These are phyloP conservation scores for Catalaphyllia jardinei DNA, from an alignment of 64 coral and sea anemone species.

Conservation along the genomic window DNA sequence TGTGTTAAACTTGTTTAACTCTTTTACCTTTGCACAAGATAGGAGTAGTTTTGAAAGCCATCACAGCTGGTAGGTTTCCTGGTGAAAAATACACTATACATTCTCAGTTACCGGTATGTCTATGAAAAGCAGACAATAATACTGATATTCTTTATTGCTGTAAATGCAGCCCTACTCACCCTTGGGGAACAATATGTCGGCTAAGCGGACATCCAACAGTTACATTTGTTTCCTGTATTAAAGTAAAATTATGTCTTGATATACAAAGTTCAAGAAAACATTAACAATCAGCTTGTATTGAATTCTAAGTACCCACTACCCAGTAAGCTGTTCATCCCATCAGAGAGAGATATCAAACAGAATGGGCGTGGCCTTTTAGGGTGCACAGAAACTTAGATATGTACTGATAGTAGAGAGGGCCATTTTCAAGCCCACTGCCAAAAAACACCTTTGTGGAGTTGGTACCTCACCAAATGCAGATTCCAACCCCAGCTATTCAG, in stretches of 20 bases:
- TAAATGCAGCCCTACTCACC: background rate
- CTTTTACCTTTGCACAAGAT: conserved; percentile 63
- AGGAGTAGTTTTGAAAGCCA: conserved; percentile 62
- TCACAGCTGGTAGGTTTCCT: conserved; percentile 42
- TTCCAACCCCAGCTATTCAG: too few species aligned
- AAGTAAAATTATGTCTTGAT: background rate
- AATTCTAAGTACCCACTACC: too few species aligned
- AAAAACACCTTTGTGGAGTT: too few species aligned
- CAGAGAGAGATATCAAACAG: too few species aligned
- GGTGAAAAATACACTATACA: background rate
- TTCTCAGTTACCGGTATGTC: background rate
- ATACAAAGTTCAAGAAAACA: too few species aligned
- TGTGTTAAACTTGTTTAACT: background rate
- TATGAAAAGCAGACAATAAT: background rate
- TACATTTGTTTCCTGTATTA: conserved; percentile 29
- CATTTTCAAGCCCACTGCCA: too few species aligned
- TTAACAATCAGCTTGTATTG: too few species aligned
- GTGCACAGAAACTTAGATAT: too few species aligned
- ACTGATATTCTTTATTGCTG: background rate
- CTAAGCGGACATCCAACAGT: conserved; percentile 38
- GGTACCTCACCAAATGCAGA: too few species aligned
- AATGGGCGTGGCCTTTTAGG: too few species aligned
- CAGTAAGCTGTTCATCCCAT: too few species aligned
- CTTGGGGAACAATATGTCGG: conserved; percentile 18
- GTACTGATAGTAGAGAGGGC: too few species aligned